These are phyloP conservation scores for Cherax quadricarinatus DNA, from an alignment of 1,140 invertebrate genomes.

Conservation along the genomic window DNA sequence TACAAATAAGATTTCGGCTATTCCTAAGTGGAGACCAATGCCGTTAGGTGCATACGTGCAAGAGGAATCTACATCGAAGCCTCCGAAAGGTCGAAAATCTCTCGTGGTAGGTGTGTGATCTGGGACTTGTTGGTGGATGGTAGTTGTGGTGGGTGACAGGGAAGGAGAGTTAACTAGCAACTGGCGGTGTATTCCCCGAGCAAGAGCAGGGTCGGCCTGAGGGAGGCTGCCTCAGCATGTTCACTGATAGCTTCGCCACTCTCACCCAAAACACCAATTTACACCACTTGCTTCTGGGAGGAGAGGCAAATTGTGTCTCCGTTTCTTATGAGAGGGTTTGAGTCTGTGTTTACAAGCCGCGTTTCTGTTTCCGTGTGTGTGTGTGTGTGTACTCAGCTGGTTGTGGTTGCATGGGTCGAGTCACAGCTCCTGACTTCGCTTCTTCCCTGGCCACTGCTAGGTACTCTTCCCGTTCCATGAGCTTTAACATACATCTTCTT, in stretches of 20 bases:
- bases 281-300: not conserved
- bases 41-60: not conserved
- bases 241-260: not conserved
- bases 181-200: not conserved
- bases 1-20: constrained; percentile 21
- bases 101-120: not conserved
- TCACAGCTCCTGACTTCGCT: too few relatives aligned
- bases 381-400: not conserved
- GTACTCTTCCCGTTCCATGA: too few relatives aligned
- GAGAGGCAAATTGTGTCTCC: too few relatives aligned
- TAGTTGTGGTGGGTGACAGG: not conserved
- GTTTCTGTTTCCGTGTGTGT: not conserved
- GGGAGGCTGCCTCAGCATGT: not conserved
- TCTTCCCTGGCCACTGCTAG: too few relatives aligned
- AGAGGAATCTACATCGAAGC: not conserved
- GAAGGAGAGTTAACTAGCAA: not conserved
- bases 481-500: too few relatives aligned
- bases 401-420: too few relatives aligned
- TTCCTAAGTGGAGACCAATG: constrained; percentile 13
- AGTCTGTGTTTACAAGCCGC: not conserved
- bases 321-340: too few relatives aligned
- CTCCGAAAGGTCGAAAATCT: not conserved
- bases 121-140: not conserved
- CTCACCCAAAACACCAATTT: not conserved
- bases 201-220: not conserved